phyloP scores from a whole-genome alignment of 2,797 vertebrate genomes.

The Aphelocoma californica region DNA sequence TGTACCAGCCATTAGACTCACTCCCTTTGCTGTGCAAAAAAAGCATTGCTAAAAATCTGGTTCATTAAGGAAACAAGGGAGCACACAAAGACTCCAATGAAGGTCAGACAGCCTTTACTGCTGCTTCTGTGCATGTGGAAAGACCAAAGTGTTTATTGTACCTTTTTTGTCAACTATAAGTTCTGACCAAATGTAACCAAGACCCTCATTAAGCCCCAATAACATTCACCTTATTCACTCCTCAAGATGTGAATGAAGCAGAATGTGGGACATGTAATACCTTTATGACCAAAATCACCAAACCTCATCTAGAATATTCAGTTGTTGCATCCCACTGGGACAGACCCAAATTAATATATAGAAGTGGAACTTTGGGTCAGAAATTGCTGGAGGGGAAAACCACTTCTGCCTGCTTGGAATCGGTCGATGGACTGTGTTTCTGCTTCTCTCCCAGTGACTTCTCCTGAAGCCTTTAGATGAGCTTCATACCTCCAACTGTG shows the following conservation, averaged over 20 bases:
- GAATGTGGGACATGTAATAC: not conserved
- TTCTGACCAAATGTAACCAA: not conserved
- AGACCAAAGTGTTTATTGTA: not conserved
- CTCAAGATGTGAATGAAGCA: not conserved
- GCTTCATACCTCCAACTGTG: accelerated
- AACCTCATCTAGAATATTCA: not conserved
- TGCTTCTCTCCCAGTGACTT: not conserved
- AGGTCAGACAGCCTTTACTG: not conserved
- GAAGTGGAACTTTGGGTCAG: not conserved
- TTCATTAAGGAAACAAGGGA: not conserved
- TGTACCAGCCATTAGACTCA: not conserved
- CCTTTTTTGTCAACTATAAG: not conserved
- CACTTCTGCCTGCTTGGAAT: not conserved
- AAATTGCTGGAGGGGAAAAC: not conserved
- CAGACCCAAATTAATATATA: not conserved
- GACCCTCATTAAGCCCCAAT: not conserved
- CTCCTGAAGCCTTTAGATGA: not conserved
- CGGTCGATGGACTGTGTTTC: accelerated
- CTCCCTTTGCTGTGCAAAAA: not conserved
- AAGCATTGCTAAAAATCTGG: not conserved
- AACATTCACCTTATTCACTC: not conserved
- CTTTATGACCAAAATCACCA: not conserved
- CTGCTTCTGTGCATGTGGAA: not conserved
- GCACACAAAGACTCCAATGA: not conserved
- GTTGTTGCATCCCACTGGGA: no score